Conservation (phyloP, 2,888 invertebrate genomes). For the Zootermopsis nevadensis region DNA sequence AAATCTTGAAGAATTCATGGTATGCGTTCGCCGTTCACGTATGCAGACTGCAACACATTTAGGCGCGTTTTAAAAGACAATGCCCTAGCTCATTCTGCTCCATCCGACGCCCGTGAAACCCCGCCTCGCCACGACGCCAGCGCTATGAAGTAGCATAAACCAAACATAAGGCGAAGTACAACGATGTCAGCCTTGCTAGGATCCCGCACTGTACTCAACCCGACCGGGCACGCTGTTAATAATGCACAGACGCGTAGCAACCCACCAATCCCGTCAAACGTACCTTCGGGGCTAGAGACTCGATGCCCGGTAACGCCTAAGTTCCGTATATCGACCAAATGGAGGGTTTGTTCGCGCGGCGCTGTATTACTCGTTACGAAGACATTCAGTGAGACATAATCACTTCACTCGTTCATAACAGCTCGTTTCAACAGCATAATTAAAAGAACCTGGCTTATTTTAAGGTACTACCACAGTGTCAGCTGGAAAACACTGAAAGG, state of each 20-base stretch:
- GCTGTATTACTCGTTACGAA: constrained; percentile 31
- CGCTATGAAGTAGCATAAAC: neutral
- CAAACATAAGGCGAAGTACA: neutral
- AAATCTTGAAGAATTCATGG: too few species aligned
- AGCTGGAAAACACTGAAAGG: too few species aligned
- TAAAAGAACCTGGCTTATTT: too few species aligned
- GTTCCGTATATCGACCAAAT: constrained; percentile 53
- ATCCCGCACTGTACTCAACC: constrained; percentile 12
- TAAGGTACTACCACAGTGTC: too few species aligned
- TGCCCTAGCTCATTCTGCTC: too few species aligned
- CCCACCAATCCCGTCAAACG: constrained; percentile 50
- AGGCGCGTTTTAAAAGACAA: too few species aligned
- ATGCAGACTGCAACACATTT: too few species aligned
- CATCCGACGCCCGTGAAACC: too few species aligned
- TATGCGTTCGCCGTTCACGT: too few species aligned
- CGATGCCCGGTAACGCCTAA: constrained; percentile 45
- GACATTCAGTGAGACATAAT: constrained; percentile 13
- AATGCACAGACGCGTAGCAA: constrained; percentile 52
- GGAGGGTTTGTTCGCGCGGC: constrained; percentile 34
- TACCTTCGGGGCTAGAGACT: constrained; percentile 49
- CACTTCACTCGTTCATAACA: neutral
- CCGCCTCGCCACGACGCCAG: neutral
- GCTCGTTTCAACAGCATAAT: too few species aligned
- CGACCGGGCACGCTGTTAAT: constrained; percentile 53
- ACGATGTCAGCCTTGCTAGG: too few species aligned